Percentiles rank a stretch among this genome's conserved stretches.
phyloP scores from a whole-genome alignment of 2,797 vertebrate genomes.

The Danio kyathit region DNA sequence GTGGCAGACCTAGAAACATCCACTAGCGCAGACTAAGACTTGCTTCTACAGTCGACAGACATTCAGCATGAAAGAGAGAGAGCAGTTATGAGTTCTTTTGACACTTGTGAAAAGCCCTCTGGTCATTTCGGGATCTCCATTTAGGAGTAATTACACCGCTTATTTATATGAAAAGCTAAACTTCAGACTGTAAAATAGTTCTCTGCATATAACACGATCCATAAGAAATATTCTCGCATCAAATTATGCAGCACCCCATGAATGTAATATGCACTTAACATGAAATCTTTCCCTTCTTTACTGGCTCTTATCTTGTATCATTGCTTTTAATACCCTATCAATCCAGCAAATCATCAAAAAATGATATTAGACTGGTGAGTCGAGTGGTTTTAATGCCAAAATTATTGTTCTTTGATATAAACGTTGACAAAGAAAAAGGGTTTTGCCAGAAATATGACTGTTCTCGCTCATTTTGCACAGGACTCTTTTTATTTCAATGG shows the following conservation, averaged over 20 bases:
- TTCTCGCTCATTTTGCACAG: constrained; percentile 79
- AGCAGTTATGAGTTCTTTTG: constrained; percentile 26
- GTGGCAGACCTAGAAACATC: constrained; percentile 49
- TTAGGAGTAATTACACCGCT: constrained; percentile 49
- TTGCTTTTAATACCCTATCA: constrained; percentile 83
- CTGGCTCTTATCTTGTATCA: constrained; percentile 77
- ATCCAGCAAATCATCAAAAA: constrained; percentile 83
- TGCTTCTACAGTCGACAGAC: constrained; percentile 17
- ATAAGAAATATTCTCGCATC: constrained; percentile 72
- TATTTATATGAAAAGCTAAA: constrained; percentile 55
- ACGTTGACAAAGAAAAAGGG: constrained; percentile 70
- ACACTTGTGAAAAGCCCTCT: constrained; percentile 47
- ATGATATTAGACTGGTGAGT: constrained; percentile 76
- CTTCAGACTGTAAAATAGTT: constrained; percentile 61
- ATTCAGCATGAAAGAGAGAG: constrained; percentile 37
- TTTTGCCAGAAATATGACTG: constrained; percentile 69
- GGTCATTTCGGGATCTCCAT: constrained; percentile 52
- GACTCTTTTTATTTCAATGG: constrained; percentile 79
- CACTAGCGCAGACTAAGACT: constrained; percentile 7
- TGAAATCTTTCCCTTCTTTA: constrained; percentile 81
- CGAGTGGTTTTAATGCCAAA: constrained; percentile 78
- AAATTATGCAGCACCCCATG: constrained; percentile 77
- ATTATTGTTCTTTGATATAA: constrained; percentile 77
- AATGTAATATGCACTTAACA: constrained; percentile 81
- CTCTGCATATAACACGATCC: constrained; percentile 58